These are phyloP conservation scores for Sycophaga agraensis DNA, from an alignment of 1,140 invertebrate species.

Conservation along the genomic window DNA sequence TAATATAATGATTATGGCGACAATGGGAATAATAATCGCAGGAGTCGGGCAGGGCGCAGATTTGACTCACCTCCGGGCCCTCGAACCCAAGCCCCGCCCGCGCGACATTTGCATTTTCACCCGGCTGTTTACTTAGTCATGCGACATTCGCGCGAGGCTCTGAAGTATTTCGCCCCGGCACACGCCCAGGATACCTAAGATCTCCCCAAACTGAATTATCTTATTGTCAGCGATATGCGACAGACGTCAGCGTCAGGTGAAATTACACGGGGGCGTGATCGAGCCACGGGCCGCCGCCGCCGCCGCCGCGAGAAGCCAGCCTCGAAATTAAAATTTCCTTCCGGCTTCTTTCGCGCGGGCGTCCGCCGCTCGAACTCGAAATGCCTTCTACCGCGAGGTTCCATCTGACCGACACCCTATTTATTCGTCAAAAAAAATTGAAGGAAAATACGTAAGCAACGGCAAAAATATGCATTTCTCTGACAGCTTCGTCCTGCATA, in stretches of 20 bases:
- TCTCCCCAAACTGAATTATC: slow-evolving; percentile 8
- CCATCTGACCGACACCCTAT: no score
- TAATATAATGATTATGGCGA: slow-evolving; percentile 10
- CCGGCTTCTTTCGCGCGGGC: no score
- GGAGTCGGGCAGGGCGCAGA: neutral
- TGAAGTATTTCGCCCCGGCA: neutral
- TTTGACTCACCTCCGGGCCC: neutral
- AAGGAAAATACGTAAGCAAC: no score
- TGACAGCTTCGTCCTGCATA: no score
- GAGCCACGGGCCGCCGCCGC: no score
- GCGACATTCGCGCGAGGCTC: neutral
- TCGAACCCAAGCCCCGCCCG: neutral
- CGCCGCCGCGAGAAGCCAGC: no score
- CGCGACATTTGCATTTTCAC: slow-evolving; percentile 19
- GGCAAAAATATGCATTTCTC: no score
- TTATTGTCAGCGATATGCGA: slow-evolving; percentile 16
- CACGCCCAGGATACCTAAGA: neutral
- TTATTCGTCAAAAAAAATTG: no score
- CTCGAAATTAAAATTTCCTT: no score
- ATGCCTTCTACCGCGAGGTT: no score
- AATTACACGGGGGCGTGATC: no score
- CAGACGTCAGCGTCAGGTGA: neutral
- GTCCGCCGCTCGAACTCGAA: no score
- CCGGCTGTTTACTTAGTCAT: slow-evolving; percentile 20
- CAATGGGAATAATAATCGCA: slow-evolving; percentile 1